A percentile compares a stretch with the other conserved stretches of the same genome.
These are phyloP conservation scores for Sparus aurata DNA, from an alignment of 2,797 vertebrate genomes.

Conservation along the genomic window DNA sequence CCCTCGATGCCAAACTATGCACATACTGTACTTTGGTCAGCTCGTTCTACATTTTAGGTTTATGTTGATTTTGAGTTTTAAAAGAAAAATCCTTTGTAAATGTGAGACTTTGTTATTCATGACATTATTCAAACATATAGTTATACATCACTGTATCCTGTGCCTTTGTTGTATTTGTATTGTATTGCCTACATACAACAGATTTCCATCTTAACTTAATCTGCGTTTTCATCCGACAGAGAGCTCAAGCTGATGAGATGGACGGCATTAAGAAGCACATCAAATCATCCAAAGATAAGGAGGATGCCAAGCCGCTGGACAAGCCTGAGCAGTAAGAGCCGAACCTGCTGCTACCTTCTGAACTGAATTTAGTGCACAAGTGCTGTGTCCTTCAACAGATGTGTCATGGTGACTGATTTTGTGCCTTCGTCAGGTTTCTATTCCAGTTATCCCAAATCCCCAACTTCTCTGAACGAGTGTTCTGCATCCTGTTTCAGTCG, in stretches of 20 bases:
- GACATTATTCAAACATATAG: neutral
- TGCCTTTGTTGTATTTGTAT: neutral
- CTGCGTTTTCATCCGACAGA: conserved; percentile 79
- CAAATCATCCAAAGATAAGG: conserved; percentile 91
- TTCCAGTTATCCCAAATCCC: conserved; percentile 95
- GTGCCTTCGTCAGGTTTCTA: conserved; percentile 89
- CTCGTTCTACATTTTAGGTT: conserved; percentile 1
- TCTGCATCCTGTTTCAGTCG: conserved; percentile 97
- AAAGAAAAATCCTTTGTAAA: neutral
- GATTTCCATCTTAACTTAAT: conserved; percentile 13
- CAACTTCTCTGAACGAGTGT: conserved; percentile 96
- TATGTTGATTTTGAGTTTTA: neutral
- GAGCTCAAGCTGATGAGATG: conserved; percentile 95
- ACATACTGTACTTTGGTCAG: conserved; percentile 2
- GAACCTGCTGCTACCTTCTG: neutral
- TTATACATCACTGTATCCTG: neutral
- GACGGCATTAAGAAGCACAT: conserved; percentile 94
- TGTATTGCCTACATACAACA: neutral
- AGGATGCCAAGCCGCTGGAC: conserved; percentile 92
- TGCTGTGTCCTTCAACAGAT: conserved; percentile 17
- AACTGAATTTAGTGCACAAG: conserved; percentile 2
- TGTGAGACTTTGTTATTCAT: neutral
- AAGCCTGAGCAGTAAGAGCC: conserved; percentile 97
- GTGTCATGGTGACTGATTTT: conserved; percentile 17
- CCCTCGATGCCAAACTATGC: conserved; percentile 15